These are phyloP conservation scores for Tachyglossus aculeatus DNA, from an alignment of 2,797 vertebrate genomes.

Conservation along the genomic window DNA sequence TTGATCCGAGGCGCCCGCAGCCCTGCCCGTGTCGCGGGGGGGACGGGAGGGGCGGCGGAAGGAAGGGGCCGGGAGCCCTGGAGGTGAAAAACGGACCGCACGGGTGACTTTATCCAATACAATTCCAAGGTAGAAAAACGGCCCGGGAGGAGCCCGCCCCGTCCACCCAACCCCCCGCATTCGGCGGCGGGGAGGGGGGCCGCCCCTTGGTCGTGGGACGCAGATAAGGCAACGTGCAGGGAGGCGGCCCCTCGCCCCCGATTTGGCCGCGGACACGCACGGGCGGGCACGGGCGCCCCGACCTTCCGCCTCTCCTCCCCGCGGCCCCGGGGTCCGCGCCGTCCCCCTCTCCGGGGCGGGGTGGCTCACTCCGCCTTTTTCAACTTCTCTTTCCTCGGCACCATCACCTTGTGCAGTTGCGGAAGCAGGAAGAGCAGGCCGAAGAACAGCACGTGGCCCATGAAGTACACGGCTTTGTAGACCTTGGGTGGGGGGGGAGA, in stretches of 20 bases:
- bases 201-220: constrained; percentile 60
- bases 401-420: constrained; percentile 84
- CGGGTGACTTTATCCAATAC: constrained; percentile 76
- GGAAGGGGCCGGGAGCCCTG: constrained; percentile 63
- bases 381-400: constrained; percentile 85
- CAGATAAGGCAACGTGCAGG: constrained; percentile 75
- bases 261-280: constrained; percentile 41
- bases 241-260: constrained; percentile 58
- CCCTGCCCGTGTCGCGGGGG: too few species aligned
- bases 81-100: constrained; percentile 56
- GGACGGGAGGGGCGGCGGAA: constrained; percentile 14
- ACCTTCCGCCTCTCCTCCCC: constrained; percentile 15
- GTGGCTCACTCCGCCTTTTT: constrained; percentile 71
- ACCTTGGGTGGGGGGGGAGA: constrained; percentile 82
- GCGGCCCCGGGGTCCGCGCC: constrained; percentile 8
- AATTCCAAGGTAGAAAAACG: constrained; percentile 80
- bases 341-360: constrained; percentile 32
- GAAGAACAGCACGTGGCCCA: constrained; percentile 89
- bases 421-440: constrained; percentile 81
- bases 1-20: constrained; percentile 46
- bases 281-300: neutral
- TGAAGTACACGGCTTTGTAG: constrained; percentile 90
- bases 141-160: constrained; percentile 65
- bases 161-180: constrained; percentile 45
- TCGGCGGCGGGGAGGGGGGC: too few species aligned